Evolutionary conservation across 2,888 invertebrate genomes (phyloP).

Genomic region (Melanophora roralis): DNA sequence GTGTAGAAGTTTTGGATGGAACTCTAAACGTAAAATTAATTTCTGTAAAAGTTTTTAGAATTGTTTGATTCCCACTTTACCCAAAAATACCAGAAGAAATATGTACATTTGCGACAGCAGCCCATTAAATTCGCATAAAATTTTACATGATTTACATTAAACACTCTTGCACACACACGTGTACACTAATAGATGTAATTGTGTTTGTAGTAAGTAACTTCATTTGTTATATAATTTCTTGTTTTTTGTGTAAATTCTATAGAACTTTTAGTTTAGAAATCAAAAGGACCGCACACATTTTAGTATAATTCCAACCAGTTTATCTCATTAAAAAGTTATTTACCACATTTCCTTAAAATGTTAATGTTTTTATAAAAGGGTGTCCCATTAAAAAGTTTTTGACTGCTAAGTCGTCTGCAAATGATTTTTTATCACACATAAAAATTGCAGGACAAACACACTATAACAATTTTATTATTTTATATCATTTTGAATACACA

Average conservation of each 20-base stretch:
- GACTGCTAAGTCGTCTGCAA: no score
- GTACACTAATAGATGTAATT: no score
- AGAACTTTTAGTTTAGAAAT: slow-evolving; percentile 35
- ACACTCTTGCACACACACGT: not conserved
- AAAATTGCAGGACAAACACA: no score
- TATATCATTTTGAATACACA: no score
- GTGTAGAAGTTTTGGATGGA: slow-evolving; percentile 4
- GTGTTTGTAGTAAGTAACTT: not conserved
- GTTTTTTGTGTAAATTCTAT: not conserved
- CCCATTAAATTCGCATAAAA: slow-evolving; percentile 52
- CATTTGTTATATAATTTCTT: slow-evolving; percentile 3
- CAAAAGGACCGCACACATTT: slow-evolving; percentile 46
- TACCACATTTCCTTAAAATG: slow-evolving; percentile 30
- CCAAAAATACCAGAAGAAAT: not conserved
- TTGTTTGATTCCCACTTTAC: not conserved
- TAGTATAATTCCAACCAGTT: slow-evolving; percentile 51
- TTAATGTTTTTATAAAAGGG: not conserved
- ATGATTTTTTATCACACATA: no score
- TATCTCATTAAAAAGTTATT: slow-evolving; percentile 64
- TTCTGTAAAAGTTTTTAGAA: slow-evolving; percentile 8
- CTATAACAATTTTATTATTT: no score
- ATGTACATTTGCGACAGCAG: slow-evolving; percentile 33
- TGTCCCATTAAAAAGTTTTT: no score
- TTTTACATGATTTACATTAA: not conserved
- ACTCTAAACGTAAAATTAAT: slow-evolving; percentile 4